Percentiles rank a stretch among this genome's conserved stretches.
Conservation (phyloP, 2,888 invertebrate genomes). For the Zhuqinia jingwanae region DNA sequence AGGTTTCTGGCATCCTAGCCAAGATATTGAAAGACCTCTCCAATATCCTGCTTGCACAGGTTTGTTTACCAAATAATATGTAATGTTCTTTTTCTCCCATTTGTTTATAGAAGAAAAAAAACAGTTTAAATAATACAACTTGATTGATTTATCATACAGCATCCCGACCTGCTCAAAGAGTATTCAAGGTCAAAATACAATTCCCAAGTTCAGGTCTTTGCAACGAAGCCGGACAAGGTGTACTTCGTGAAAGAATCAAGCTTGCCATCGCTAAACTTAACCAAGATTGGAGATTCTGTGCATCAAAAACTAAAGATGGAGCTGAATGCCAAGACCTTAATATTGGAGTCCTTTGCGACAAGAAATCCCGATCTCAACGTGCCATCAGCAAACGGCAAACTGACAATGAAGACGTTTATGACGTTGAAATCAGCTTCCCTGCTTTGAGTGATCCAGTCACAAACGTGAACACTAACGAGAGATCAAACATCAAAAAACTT, state of each 20-base stretch:
- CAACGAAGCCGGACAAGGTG: constrained; percentile 96
- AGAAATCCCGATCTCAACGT: constrained; percentile 80
- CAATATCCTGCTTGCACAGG: constrained; percentile 96
- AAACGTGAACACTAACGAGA: constrained; percentile 92
- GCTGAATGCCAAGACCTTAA: constrained; percentile 92
- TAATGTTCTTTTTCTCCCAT: no score
- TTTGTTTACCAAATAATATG: constrained; percentile 82
- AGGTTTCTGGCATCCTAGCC: constrained; percentile 97
- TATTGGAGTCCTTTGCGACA: constrained; percentile 95
- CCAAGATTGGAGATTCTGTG: constrained; percentile 98
- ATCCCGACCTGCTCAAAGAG: constrained; percentile 94
- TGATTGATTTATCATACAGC: constrained; percentile 83
- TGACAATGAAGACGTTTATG: constrained; percentile 87
- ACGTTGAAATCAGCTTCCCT: constrained; percentile 90
- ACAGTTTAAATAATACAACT: neutral
- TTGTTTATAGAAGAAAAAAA: neutral
- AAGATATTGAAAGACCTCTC: constrained; percentile 89
- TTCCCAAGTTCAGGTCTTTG: constrained; percentile 98
- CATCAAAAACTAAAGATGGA: constrained; percentile 90
- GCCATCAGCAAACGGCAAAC: constrained; percentile 84
- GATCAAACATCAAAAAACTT: constrained; percentile 90
- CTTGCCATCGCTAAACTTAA: constrained; percentile 94
- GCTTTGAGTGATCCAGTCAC: constrained; percentile 95
- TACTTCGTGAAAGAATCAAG: constrained; percentile 92
- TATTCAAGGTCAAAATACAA: constrained; percentile 95